phyloP scores from a whole-genome alignment of 2,113 vertebrate species.

The Nycticryphes semicollaris region DNA sequence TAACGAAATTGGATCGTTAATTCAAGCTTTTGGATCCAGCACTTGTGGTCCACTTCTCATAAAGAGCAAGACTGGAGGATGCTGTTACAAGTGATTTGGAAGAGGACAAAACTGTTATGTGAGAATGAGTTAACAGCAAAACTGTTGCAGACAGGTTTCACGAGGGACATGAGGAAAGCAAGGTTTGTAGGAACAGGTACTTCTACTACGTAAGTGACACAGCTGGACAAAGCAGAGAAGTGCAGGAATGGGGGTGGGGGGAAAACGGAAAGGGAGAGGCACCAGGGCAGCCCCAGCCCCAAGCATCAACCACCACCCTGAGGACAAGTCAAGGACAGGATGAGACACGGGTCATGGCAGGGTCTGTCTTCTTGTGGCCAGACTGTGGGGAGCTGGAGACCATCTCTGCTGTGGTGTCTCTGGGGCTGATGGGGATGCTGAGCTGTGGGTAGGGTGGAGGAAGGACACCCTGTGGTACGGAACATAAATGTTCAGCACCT shows the following conservation, averaged over 20 bases:
- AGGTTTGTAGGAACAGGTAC: neutral
- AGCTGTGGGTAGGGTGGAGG: neutral
- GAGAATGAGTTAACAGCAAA: neutral
- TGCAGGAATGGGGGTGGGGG: too few relatives aligned
- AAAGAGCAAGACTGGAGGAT: neutral
- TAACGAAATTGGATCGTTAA: neutral
- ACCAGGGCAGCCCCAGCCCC: neutral
- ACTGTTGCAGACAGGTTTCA: neutral
- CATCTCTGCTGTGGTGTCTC: too few relatives aligned
- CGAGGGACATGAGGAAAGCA: neutral
- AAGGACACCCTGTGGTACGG: neutral
- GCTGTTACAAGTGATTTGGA: neutral
- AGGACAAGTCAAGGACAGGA: neutral
- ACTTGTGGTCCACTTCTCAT: neutral
- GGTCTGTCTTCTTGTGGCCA: neutral
- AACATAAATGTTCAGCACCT: rapidly evolving
- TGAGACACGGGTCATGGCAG: too few relatives aligned
- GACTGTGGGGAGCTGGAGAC: neutral
- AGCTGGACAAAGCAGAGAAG: neutral
- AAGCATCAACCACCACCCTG: neutral
- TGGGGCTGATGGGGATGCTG: neutral
- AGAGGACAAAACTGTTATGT: neutral
- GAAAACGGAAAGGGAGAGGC: too few relatives aligned
- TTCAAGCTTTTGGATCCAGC: neutral
- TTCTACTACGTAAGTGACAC: neutral